Evolutionary conservation across 2,888 invertebrate species (phyloP).

Genomic region (Mimumesa dahlbomi): DNA sequence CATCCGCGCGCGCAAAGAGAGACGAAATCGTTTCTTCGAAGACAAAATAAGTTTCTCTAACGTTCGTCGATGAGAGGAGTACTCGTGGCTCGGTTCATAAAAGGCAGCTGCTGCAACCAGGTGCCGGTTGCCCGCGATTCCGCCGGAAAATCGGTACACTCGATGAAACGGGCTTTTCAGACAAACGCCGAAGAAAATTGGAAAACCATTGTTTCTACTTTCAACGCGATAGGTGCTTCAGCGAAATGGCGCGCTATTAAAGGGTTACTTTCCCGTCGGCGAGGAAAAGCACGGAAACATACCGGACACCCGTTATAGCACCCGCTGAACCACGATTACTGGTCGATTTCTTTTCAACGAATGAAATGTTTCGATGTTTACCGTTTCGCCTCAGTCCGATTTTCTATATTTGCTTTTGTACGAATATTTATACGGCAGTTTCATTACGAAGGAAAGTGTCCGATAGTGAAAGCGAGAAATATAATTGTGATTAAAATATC

Average conservation of each 20-base stretch:
- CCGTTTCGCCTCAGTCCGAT: neutral
- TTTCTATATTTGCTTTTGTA: too few species aligned
- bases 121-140: slow-evolving; percentile 31
- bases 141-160: slow-evolving; percentile 8
- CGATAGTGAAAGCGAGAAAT: too few species aligned
- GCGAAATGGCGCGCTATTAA: slow-evolving; percentile 23
- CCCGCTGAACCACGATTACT: slow-evolving; percentile 3
- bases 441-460: too few species aligned
- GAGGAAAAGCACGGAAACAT: neutral
- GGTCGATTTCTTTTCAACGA: slow-evolving; percentile 3
- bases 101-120: slow-evolving; percentile 37
- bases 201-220: slow-evolving; percentile 27
- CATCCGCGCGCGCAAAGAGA: neutral
- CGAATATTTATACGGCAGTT: too few species aligned
- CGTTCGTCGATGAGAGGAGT: slow-evolving; percentile 1
- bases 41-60: too few species aligned
- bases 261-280: slow-evolving; percentile 21
- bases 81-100: slow-evolving; percentile 28
- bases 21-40: neutral
- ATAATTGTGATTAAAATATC: too few species aligned
- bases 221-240: neutral
- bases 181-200: slow-evolving; percentile 41
- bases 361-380: slow-evolving; percentile 5
- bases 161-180: slow-evolving; percentile 26
- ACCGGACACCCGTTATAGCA: slow-evolving; percentile 8